A percentile compares a stretch with the other conserved stretches of the same genome.
phyloP scores from a whole-genome alignment of 2,797 vertebrate genomes.

The Rhynchonycteris naso region DNA sequence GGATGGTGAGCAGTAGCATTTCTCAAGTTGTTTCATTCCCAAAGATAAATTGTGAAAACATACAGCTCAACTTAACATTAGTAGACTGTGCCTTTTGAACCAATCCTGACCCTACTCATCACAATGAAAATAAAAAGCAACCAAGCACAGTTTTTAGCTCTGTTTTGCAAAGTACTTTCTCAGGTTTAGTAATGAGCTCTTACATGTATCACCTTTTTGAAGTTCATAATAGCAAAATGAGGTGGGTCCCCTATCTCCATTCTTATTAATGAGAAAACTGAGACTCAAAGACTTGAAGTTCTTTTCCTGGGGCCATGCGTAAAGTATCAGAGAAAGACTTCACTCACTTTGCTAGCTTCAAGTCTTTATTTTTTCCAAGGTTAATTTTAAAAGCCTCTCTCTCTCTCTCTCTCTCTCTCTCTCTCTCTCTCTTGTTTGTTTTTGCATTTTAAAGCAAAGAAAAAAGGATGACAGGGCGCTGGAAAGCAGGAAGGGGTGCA shows the following conservation, averaged over 20 bases:
- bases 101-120: background rate
- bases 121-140: conserved; percentile 48
- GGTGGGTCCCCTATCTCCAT: background rate
- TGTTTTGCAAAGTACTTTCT: conserved; percentile 16
- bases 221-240: background rate
- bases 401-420: background rate
- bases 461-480: background rate
- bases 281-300: background rate
- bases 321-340: background rate
- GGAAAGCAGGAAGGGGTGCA: background rate
- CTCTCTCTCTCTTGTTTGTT: background rate
- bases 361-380: background rate
- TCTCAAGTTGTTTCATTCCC: conserved; percentile 58
- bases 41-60: conserved; percentile 54
- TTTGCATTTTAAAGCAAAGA: conserved; percentile 43
- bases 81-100: conserved; percentile 11
- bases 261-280: background rate
- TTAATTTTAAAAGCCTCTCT: background rate
- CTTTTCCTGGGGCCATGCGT: background rate
- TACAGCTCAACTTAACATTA: conserved; percentile 47
- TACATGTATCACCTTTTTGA: background rate
- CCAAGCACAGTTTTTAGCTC: conserved; percentile 10
- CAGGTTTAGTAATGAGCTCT: conserved; percentile 1
- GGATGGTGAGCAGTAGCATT: conserved; percentile 40
- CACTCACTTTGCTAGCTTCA: background rate